These are phyloP conservation scores for Hartigia nigra DNA, from an alignment of 2,888 invertebrate species.

Conservation along the genomic window DNA sequence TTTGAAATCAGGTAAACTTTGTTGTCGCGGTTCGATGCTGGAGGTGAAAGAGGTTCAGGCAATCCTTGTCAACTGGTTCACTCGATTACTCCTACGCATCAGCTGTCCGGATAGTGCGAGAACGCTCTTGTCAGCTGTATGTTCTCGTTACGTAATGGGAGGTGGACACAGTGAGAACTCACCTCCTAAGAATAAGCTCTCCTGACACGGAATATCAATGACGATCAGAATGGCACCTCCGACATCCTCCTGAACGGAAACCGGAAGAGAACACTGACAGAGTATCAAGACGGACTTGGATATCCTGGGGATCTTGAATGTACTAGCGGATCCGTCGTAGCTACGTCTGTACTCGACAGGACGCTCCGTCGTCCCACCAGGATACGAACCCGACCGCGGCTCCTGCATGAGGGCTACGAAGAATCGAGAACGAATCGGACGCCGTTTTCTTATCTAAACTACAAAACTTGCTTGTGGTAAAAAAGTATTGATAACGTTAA, in stretches of 20 bases:
- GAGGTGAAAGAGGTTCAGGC: constrained; percentile 24
- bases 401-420: neutral
- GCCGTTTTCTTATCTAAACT: neutral
- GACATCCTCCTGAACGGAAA: neutral
- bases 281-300: constrained; percentile 18
- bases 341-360: neutral
- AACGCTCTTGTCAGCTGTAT: neutral
- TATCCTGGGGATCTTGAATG: neutral
- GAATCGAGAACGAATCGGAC: neutral
- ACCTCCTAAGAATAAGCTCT: neutral
- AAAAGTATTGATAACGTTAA: neutral
- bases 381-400: neutral
- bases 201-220: neutral
- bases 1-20: neutral
- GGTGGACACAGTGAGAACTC: neutral
- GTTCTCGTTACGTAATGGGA: constrained; percentile 13
- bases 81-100: constrained; percentile 52
- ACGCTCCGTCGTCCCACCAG: neutral
- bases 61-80: constrained; percentile 43
- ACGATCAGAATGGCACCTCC: neutral
- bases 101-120: constrained; percentile 30
- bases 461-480: neutral
- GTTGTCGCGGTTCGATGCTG: neutral
- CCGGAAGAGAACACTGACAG: constrained; percentile 13
- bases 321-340: neutral